These are phyloP conservation scores for Parauchenoglanis ngamensis DNA, from an alignment of 2,797 vertebrate species.

Conservation along the genomic window DNA sequence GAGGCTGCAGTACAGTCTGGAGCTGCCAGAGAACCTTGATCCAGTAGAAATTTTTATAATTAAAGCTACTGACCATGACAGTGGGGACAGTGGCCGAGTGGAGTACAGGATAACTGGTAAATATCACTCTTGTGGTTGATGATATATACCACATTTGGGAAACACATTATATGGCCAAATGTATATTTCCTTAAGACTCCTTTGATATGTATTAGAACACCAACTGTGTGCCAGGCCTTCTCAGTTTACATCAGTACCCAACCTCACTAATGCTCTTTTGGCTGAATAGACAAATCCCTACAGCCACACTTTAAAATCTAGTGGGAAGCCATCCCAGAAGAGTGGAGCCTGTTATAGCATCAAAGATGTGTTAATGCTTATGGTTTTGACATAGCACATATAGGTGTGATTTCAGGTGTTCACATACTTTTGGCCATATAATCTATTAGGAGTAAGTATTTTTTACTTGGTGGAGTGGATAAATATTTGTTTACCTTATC, in stretches of 20 bases:
- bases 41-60: slow-evolving; percentile 81
- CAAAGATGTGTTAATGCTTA: not conserved
- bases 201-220: not conserved
- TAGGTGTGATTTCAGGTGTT: not conserved
- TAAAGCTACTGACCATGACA: slow-evolving; percentile 87
- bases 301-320: not conserved
- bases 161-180: not conserved
- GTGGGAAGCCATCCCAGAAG: not conserved
- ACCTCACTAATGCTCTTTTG: not conserved
- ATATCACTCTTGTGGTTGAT: not conserved
- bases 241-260: not conserved
- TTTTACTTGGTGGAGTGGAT: not conserved
- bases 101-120: slow-evolving; percentile 87
- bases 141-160: not conserved
- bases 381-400: not conserved
- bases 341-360: not conserved
- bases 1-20: slow-evolving; percentile 78
- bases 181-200: not conserved
- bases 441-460: not conserved
- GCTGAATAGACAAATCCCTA: not conserved
- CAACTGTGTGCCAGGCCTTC: not conserved
- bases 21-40: slow-evolving; percentile 91
- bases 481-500: not conserved
- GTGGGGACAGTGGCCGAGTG: slow-evolving; percentile 83
- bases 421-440: not conserved